Base-by-base conservation (phyloP, 2,113 vertebrate genomes). In the Poecile atricapillus region DNA sequence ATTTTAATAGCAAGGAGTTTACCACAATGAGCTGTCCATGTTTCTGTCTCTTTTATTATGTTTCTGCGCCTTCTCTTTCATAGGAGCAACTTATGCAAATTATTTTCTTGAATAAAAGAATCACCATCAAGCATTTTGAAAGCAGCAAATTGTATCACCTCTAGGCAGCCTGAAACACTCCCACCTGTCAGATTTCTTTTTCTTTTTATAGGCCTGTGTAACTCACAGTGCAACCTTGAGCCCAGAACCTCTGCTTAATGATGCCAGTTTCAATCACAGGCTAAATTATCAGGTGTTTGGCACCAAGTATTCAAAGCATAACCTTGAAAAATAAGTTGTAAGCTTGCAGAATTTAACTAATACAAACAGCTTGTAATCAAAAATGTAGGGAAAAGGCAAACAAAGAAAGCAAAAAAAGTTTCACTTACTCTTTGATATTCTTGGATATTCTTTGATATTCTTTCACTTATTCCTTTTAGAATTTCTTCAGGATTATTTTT, bases 1-100 rank as follows among this genome's bases (percentile, higher is more conserved):
- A 87, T 94, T 95, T 90, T 93, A 92, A 91, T 74, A 94, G 33
- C 39, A 52, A 84, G 28, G 39, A 49, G 27, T 31, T 58, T 63
- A 75, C 73, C 44, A 39, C 71, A 84, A 39, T 90, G 75, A 88
- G 60, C 11, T 93, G 87, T 33, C 59, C 33, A 1, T 30, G 1
- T 74, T 82, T 84, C 62, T 87, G 33, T 71, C 33, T 83, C 25
- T 49, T 83, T 76, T 62, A 19, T 33, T 35, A 24, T 37, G 46
- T 55, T 68, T 37, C 47, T 82, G 24, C 63, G 74, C 67, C 46
- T 74, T 63, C 33, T 69, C 31, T 81, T 85, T 89, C 56, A 53
- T 18, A 60, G 41, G n/a, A 91, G 17, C 19, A 70, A 47, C 18
- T 33, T 17, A 24, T 49, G n/a, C 20, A 85, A 58, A 59, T 90